Conservation (phyloP, 2,797 vertebrate species). For the Urosaurus nigricauda region DNA sequence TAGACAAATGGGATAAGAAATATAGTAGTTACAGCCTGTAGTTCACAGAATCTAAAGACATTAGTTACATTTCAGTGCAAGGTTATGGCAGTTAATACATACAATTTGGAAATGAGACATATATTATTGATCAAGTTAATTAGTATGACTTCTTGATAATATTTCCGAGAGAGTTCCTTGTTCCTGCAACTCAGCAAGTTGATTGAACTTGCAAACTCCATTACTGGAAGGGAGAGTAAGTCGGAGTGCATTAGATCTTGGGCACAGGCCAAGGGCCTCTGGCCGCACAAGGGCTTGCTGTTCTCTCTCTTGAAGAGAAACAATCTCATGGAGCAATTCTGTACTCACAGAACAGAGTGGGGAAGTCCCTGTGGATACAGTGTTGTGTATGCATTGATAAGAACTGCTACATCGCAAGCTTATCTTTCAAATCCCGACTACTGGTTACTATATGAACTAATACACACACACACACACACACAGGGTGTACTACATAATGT, state of each 20-base stretch:
- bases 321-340: neutral
- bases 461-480: no score
- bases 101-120: neutral
- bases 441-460: neutral
- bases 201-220: neutral
- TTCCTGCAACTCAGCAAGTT: constrained; percentile 4
- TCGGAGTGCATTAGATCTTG: neutral
- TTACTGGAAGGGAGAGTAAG: constrained; percentile 1
- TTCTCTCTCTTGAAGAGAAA: neutral
- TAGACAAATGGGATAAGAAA: neutral
- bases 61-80: neutral
- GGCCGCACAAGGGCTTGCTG: neutral
- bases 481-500: neutral
- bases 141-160: neutral
- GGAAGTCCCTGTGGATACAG: neutral
- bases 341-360: neutral
- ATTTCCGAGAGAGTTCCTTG: constrained; percentile 2
- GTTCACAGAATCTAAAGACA: neutral
- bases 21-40: neutral
- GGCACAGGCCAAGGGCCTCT: neutral
- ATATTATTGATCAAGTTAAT: neutral
- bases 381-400: neutral
- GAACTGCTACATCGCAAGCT: neutral
- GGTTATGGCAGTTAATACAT: neutral
- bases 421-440: neutral